Evolutionary conservation across 2,113 vertebrate genomes (phyloP), one percentile per base, ranked within the genome.

Genomic region (Siphamia tubifer): DNA sequence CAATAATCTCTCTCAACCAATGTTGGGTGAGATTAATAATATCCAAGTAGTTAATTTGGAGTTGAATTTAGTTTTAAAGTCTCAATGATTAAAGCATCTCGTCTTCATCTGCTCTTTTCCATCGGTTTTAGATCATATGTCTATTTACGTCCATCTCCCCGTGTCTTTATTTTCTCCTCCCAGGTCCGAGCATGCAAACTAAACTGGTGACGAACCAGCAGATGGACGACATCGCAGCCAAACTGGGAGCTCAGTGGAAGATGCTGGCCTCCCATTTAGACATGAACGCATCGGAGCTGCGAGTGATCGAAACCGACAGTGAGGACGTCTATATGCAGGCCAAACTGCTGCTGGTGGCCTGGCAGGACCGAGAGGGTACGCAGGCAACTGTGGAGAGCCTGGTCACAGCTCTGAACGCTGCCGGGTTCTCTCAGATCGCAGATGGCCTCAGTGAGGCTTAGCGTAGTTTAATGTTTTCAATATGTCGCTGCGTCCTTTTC

Each of bases 251-350:
- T 16, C 94, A 95, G 19, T 99, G 98, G 97, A 96, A 94, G 88
- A 66, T 47, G 13, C 76, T 98, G 76, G 96, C 96, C 0, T 90
- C 93, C 6, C 95, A 95, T 36, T 54, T 98, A 88, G 96, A 99
- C 71, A 95, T 98, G 93, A 98, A 96, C 81, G 96, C 96, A 0
- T 87, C 92, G 0, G 96, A 98, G 47, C 84, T 99, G 47, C 91
- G 94, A n/a, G 95, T 95, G 88, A 98, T 99, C 0, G 96, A 99
- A 79, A 91, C 90, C 0, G 98, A 99, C 71, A 96, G 95, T 0
- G 97, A 99, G 61, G 98, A 98, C 1, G 51, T 94, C 21, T 94
- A 94, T 67, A 96, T 98, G 91, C 95, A 96, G 82, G 98, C 98
- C 0, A 98, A 95, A 79, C 95, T 98, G 90, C 90, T 99, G 74